Conservation (phyloP, 1,140 invertebrate species). For the Drosophila orosa region DNA sequence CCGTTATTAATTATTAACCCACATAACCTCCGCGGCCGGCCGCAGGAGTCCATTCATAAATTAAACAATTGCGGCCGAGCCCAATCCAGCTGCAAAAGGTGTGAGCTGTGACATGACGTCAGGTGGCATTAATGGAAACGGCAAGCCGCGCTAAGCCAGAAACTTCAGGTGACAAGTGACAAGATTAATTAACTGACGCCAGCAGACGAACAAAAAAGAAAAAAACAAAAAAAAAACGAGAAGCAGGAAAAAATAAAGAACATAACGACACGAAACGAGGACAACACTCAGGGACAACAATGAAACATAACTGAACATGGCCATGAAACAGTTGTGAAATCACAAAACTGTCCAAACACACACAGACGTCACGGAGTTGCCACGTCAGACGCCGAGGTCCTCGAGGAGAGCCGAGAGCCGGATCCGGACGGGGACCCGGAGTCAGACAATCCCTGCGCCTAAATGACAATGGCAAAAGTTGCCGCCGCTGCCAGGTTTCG, state of each 20-base stretch:
- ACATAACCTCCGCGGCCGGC: conserved; percentile 11
- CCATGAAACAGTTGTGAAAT: conserved; percentile 52
- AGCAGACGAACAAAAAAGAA: conserved; percentile 35
- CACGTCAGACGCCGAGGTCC: conserved; percentile 25
- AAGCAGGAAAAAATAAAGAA: background rate
- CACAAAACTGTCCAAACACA: conserved; percentile 45
- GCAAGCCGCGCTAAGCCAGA: conserved; percentile 53
- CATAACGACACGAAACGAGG: conserved; percentile 19
- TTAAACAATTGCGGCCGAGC: conserved; percentile 44
- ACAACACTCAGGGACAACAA: conserved; percentile 20
- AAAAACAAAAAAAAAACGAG: conserved; percentile 9
- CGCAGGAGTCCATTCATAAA: conserved; percentile 23
- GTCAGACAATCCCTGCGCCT: conserved; percentile 50
- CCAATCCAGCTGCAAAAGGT: conserved; percentile 30
- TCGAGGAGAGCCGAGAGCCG: conserved; percentile 6
- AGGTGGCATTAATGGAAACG: conserved; percentile 52
- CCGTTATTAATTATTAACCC: conserved; percentile 45
- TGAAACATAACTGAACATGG: conserved; percentile 45
- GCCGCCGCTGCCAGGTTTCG: conserved; percentile 32
- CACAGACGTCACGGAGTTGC: conserved; percentile 8
- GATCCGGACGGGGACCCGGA: background rate
- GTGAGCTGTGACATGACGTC: conserved; percentile 66
- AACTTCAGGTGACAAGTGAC: conserved; percentile 68
- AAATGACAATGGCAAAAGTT: conserved; percentile 53
- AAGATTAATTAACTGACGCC: conserved; percentile 73